These are phyloP conservation scores for Orchesellides sinensis DNA, from an alignment of 2,888 invertebrate species.

Conservation along the genomic window DNA sequence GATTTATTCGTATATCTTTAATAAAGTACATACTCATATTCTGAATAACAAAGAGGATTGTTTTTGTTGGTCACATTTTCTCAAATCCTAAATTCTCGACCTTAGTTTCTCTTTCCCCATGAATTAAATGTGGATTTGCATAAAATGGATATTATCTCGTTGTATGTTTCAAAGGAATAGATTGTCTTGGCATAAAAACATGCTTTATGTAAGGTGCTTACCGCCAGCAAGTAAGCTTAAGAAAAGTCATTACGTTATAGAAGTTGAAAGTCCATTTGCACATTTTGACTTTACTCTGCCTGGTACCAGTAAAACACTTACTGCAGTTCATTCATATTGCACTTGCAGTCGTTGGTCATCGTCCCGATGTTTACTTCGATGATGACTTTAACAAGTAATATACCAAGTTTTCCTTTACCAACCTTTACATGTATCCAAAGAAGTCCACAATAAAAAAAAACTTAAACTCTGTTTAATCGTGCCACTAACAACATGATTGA, in stretches of 20 bases:
- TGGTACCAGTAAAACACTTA: background rate
- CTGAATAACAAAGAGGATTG: slow-evolving; percentile 4
- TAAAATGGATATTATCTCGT: slow-evolving; percentile 58
- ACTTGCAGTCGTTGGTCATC: background rate
- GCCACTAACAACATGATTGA: slow-evolving; percentile 43
- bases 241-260: background rate
- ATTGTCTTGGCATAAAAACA: slow-evolving; percentile 45
- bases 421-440: too few species aligned
- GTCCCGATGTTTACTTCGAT: background rate
- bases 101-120: slow-evolving; percentile 6
- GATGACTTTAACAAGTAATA: background rate
- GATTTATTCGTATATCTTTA: slow-evolving; percentile 32
- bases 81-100: slow-evolving; percentile 7
- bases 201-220: slow-evolving; percentile 24
- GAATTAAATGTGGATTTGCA: slow-evolving; percentile 52
- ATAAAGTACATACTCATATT: background rate
- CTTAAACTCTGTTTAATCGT: slow-evolving; percentile 42
- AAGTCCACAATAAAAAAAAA: background rate
- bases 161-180: slow-evolving; percentile 19
- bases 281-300: too few species aligned
- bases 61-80: slow-evolving; percentile 28
- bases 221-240: background rate
- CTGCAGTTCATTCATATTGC: background rate
- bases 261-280: too few species aligned
- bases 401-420: background rate